A percentile compares a stretch with the other conserved stretches of the same genome.
phyloP scores from a whole-genome alignment of 2,888 invertebrate species.

The Glyphotaelius pellucidus region DNA sequence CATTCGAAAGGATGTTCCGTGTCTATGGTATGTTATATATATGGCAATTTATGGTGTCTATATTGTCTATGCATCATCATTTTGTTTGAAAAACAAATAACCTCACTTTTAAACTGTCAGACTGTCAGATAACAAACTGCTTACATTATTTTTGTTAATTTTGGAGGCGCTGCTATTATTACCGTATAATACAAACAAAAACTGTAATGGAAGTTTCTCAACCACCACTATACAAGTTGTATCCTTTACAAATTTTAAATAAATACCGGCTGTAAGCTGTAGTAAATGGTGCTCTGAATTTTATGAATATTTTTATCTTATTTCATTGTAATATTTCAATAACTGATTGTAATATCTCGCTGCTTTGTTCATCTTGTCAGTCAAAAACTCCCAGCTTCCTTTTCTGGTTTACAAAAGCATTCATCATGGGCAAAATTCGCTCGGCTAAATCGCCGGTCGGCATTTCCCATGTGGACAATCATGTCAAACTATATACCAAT shows the following conservation, averaged over 20 bases:
- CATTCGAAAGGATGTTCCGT: too few species aligned
- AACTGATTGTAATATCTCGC: too few species aligned
- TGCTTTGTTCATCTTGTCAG: background rate
- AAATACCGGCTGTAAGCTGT: background rate
- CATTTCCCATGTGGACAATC: background rate
- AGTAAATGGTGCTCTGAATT: background rate
- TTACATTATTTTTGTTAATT: background rate
- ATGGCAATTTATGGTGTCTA: too few species aligned
- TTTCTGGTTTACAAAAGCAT: background rate
- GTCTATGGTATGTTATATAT: too few species aligned
- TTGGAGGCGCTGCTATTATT: background rate
- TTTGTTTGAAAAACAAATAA: background rate
- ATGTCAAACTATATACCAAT: background rate
- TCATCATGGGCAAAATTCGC: background rate
- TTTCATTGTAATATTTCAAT: background rate
- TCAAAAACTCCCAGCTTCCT: background rate
- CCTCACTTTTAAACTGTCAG: background rate
- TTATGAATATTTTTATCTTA: background rate
- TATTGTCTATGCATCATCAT: background rate
- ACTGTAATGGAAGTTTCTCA: slow-evolving; percentile 51
- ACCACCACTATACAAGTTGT: slow-evolving; percentile 55
- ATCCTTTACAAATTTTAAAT: slow-evolving; percentile 44
- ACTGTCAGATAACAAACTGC: background rate
- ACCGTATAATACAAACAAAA: background rate
- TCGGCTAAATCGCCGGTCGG: background rate